These are phyloP conservation scores for Automeris io DNA, from an alignment of 2,888 invertebrate species.

Conservation along the genomic window DNA sequence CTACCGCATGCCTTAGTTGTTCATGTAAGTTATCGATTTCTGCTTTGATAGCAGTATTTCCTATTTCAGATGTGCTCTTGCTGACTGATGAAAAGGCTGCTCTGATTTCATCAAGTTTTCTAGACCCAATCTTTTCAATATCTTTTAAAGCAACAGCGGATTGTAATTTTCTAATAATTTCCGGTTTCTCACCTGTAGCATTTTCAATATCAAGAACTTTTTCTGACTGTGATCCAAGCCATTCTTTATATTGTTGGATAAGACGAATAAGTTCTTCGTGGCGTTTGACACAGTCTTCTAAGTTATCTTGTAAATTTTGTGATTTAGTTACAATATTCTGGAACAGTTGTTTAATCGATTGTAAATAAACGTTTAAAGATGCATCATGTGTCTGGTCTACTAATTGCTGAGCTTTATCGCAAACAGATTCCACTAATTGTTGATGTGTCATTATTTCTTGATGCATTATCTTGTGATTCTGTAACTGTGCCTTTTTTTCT, in stretches of 20 bases:
- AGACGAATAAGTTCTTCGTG: slow-evolving; percentile 88
- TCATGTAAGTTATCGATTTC: slow-evolving; percentile 84
- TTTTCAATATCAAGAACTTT: slow-evolving; percentile 89
- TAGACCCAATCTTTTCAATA: slow-evolving; percentile 80
- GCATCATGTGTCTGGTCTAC: slow-evolving; percentile 94
- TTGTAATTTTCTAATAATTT: slow-evolving; percentile 84
- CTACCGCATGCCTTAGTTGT: slow-evolving; percentile 81
- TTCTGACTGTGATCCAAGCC: slow-evolving; percentile 88
- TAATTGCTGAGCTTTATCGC: slow-evolving; percentile 93
- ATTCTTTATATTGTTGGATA: slow-evolving; percentile 86
- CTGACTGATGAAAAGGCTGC: slow-evolving; percentile 80
- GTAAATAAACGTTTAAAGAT: slow-evolving; percentile 89
- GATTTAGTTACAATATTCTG: slow-evolving; percentile 92
- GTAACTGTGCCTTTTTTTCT: slow-evolving; percentile 93
- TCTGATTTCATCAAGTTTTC: slow-evolving; percentile 82
- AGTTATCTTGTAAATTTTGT: slow-evolving; percentile 88
- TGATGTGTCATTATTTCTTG: slow-evolving; percentile 97
- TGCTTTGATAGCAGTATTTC: slow-evolving; percentile 82
- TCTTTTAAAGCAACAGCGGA: slow-evolving; percentile 80
- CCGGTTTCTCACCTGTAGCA: slow-evolving; percentile 88
- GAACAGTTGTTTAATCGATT: slow-evolving; percentile 92
- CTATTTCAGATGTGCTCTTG: slow-evolving; percentile 88
- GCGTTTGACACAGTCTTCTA: slow-evolving; percentile 90
- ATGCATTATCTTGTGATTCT: slow-evolving; percentile 95
- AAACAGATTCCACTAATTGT: slow-evolving; percentile 91